A percentile compares a stretch with the other conserved stretches of the same genome.
Evolutionary conservation across 2,888 invertebrate species (phyloP).

Genomic region (Dermolepida albohirtum): DNA sequence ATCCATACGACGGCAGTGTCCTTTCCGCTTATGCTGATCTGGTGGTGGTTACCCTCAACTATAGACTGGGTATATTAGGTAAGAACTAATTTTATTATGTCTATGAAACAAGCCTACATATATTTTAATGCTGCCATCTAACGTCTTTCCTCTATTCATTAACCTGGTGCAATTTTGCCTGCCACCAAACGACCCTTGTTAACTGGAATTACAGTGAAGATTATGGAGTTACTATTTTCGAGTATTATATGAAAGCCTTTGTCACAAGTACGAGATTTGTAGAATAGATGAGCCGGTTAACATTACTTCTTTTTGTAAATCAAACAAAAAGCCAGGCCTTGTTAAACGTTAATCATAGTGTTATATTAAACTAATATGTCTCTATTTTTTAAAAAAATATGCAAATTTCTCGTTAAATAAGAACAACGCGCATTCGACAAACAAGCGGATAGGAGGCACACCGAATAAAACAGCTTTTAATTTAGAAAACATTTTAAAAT

Average conservation of each 20-base stretch:
- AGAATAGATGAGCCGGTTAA: background rate
- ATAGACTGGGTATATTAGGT: slow-evolving; percentile 91
- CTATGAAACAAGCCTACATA: slow-evolving; percentile 15
- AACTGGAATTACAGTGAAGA: slow-evolving; percentile 38
- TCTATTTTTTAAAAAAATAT: no score
- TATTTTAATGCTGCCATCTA: slow-evolving; percentile 4
- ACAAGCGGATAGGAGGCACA: no score
- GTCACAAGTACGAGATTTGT: slow-evolving; percentile 23
- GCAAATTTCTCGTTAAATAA: slow-evolving; percentile 1
- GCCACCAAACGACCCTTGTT: slow-evolving; percentile 39
- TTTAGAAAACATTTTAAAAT: no score
- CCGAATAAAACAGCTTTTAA: no score
- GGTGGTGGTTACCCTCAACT: slow-evolving; percentile 97
- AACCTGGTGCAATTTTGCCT: slow-evolving; percentile 31
- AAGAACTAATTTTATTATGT: slow-evolving; percentile 55
- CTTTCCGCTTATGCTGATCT: slow-evolving; percentile 91
- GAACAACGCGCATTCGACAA: no score
- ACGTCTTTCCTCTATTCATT: slow-evolving; percentile 36
- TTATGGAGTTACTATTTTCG: slow-evolving; percentile 34
- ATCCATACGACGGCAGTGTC: slow-evolving; percentile 96
- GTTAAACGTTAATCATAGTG: slow-evolving; percentile 19
- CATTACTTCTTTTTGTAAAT: background rate
- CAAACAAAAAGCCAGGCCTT: slow-evolving; percentile 29
- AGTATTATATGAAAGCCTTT: slow-evolving; percentile 27
- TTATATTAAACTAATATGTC: slow-evolving; percentile 33